Base-by-base conservation (phyloP, 2,888 invertebrate species). In the Aplocera efformata region DNA sequence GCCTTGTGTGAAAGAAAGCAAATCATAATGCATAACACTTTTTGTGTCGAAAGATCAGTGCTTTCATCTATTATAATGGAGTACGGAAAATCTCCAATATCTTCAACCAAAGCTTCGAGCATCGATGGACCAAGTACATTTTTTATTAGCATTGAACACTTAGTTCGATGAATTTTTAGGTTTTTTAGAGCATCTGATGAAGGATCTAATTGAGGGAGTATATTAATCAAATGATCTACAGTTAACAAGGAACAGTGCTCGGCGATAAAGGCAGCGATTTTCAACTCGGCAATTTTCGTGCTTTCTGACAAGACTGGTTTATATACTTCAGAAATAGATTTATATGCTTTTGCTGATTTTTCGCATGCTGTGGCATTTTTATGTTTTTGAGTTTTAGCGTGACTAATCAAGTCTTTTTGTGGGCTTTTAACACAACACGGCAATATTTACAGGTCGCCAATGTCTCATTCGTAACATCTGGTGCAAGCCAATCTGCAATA, bases 111-210 rank as follows among this genome's bases (percentile, higher is more conserved):
- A 17, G 46, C 58, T 37, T 60, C 20, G 1, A 64, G 38, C 48
- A 68, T 54, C 7, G 47, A 56, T 36, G 62, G 66, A 4, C 47
- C 47, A 26, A 65, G 51, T 4, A 67, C 57, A 50, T 67, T 70
- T 52, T 65, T 57, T 30, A 68, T 61, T 10, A 67, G 10, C 53
- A 58, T 56, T 1, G 58, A 47, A 37, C 66, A 63, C 56, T 67
- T 32, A 52, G 53, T 52, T 3, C 56, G 46, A 42, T 50, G 53
- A 20, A 51, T 3, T 49, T 43, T 45, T 17, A 56, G 10, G n/a
- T 53, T 53, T 9, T 51, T 49, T 4, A 67, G 24, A 10, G 53
- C 42, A 28, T 46, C 44, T 32, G 53, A 50, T 25, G 48, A 49
- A 27, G 41, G 34, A 42, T 56, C 51, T 17, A 53, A 36, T 21